Conservation (phyloP, 2,113 vertebrate genomes). For the Pao palembangensis region DNA sequence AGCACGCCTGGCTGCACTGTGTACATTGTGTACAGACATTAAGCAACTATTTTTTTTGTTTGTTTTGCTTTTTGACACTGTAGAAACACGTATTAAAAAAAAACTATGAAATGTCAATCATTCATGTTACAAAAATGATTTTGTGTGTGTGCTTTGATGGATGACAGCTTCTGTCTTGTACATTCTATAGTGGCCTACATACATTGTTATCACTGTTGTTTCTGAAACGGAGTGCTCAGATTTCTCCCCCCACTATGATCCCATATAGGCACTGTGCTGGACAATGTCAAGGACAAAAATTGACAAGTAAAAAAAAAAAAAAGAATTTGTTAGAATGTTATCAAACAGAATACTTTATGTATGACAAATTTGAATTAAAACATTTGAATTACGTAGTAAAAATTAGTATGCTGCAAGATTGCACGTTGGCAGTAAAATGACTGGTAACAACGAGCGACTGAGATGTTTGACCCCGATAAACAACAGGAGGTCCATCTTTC, state of each 20-base stretch:
- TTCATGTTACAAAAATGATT: conserved; percentile 14
- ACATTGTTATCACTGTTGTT: conserved; percentile 24
- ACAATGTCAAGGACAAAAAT: conserved; percentile 52
- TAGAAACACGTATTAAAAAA: conserved; percentile 7
- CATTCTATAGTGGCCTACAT: conserved; percentile 53
- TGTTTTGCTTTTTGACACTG: conserved; percentile 27
- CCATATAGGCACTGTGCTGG: conserved; percentile 67
- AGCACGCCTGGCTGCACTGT: conserved; percentile 28
- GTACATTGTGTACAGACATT: conserved; percentile 41
- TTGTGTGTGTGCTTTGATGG: conserved; percentile 40
- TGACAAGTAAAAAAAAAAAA: conserved; percentile 21
- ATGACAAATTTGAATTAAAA: conserved; percentile 25
- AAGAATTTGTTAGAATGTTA: conserved; percentile 32
- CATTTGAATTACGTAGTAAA: conserved; percentile 35
- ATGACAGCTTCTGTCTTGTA: conserved; percentile 36
- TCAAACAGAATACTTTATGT: conserved; percentile 2
- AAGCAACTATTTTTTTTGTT: no score
- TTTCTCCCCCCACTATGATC: conserved; percentile 38
- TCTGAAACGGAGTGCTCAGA: conserved; percentile 57
- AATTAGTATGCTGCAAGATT: conserved; percentile 29
- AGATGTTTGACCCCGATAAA: conserved; percentile 60
- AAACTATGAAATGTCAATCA: conserved; percentile 21
- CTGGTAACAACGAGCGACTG: conserved; percentile 44
- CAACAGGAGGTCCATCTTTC: conserved; percentile 30
- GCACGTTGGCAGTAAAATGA: conserved; percentile 43